Evolutionary conservation across 2,113 vertebrate genomes (phyloP).

Genomic region (Etheostoma spectabile): DNA sequence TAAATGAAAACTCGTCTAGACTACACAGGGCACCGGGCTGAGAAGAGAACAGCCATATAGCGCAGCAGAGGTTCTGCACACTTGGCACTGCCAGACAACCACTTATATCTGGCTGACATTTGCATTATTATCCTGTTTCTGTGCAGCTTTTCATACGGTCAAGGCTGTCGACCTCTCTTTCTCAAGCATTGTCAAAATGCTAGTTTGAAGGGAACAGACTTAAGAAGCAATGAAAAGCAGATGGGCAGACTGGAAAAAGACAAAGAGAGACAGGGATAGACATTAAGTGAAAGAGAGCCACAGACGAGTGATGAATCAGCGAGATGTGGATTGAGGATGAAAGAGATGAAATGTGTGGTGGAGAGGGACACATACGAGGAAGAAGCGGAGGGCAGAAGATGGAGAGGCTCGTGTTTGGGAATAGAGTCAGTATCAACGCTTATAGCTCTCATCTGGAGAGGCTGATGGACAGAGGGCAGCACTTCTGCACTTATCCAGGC

Average conservation of each 20-base stretch:
- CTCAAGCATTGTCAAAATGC: slow-evolving; percentile 15
- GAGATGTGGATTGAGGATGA: slow-evolving; percentile 29
- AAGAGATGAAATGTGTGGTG: slow-evolving; percentile 45
- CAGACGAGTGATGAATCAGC: slow-evolving; percentile 47
- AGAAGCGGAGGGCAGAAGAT: slow-evolving; percentile 50
- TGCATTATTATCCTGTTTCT: slow-evolving; percentile 49
- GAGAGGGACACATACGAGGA: slow-evolving; percentile 38
- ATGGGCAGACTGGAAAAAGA: slow-evolving; percentile 16
- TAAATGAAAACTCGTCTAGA: slow-evolving; percentile 64
- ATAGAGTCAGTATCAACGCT: slow-evolving; percentile 55
- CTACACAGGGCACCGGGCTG: slow-evolving; percentile 32
- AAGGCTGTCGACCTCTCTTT: slow-evolving; percentile 26
- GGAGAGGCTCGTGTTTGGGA: slow-evolving; percentile 55
- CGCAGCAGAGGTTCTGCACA: slow-evolving; percentile 14
- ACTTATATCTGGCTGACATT: slow-evolving; percentile 45
- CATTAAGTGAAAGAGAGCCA: slow-evolving; percentile 17
- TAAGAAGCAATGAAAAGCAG: not conserved
- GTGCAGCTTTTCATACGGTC: slow-evolving; percentile 41
- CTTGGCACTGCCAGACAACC: slow-evolving; percentile 27
- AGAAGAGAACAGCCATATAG: slow-evolving; percentile 46
- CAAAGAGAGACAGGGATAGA: slow-evolving; percentile 10
- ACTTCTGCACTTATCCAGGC: slow-evolving; percentile 75
- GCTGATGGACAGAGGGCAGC: slow-evolving; percentile 78
- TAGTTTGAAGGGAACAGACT: slow-evolving; percentile 11
- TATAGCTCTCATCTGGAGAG: slow-evolving; percentile 82